Percentiles rank a stretch among this genome's conserved stretches.
phyloP scores from a whole-genome alignment of 2,888 invertebrate genomes.

The Xanthia togata region DNA sequence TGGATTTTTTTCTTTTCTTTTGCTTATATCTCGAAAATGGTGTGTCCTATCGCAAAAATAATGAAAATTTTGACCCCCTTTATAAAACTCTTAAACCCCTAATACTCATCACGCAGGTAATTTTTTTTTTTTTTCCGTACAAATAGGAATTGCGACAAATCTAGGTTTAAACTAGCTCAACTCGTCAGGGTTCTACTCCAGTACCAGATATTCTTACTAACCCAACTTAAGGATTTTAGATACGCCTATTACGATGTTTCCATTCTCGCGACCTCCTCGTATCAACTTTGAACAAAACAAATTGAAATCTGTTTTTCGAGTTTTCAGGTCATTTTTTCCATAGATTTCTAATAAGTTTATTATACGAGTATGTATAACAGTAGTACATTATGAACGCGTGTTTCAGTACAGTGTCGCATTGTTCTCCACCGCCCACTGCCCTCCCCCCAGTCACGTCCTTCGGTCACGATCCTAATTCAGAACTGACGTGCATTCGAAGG shows the following conservation, averaged over 20 bases:
- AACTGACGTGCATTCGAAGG: slow-evolving; percentile 48
- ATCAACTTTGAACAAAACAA: neutral
- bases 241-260: too few relatives aligned
- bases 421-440: slow-evolving; percentile 44
- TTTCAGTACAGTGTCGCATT: slow-evolving; percentile 54
- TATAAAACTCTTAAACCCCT: too few relatives aligned
- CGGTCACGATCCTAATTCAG: slow-evolving; percentile 57
- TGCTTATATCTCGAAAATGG: too few relatives aligned
- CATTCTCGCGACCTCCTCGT: neutral
- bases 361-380: neutral
- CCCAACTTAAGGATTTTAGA: neutral
- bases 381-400: slow-evolving; percentile 33
- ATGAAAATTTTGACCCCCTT: too few relatives aligned
- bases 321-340: neutral
- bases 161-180: neutral
- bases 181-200: neutral
- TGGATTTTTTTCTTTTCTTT: too few relatives aligned
- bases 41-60: too few relatives aligned
- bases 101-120: too few relatives aligned
- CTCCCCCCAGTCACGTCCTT: slow-evolving; percentile 43
- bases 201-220: neutral
- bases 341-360: slow-evolving; percentile 5
- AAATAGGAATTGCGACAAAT: too few relatives aligned
- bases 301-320: neutral
- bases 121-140: too few relatives aligned